Percentiles rank a stretch among this genome's conserved stretches.
Evolutionary conservation across 1,140 invertebrate genomes (phyloP).

Genomic region (Nymphalis io): DNA sequence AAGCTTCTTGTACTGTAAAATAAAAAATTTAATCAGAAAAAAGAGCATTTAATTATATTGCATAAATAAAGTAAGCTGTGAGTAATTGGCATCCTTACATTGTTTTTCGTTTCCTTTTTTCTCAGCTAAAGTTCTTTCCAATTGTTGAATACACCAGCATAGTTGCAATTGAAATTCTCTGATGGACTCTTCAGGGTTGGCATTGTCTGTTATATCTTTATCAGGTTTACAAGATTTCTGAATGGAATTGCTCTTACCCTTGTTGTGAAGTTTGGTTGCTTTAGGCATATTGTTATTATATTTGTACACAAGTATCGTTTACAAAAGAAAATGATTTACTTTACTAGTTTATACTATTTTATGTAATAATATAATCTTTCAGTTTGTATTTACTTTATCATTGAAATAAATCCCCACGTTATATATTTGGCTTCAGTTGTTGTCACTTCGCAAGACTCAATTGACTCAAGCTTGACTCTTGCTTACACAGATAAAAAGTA

Average conservation of each 20-base stretch:
- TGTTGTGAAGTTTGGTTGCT: constrained; percentile 69
- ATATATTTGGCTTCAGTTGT: constrained; percentile 26
- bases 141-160: constrained; percentile 88
- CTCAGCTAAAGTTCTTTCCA: constrained; percentile 81
- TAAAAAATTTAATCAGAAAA: constrained; percentile 20
- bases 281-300: constrained; percentile 64
- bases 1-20: constrained; percentile 82
- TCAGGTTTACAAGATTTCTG: constrained; percentile 65
- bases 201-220: constrained; percentile 50
- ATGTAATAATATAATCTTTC: neutral
- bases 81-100: constrained; percentile 63
- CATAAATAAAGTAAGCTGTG: neutral
- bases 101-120: constrained; percentile 84
- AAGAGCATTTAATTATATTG: neutral
- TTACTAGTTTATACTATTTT: neutral
- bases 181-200: constrained; percentile 79
- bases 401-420: constrained; percentile 18
- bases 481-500: neutral
- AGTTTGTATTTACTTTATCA: neutral
- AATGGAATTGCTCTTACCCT: constrained; percentile 64
- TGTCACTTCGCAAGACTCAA: constrained; percentile 18
- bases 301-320: neutral
- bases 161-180: constrained; percentile 87
- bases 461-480: constrained; percentile 2
- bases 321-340: neutral